Base-by-base conservation (phyloP, 1,140 invertebrate genomes). In the Frieseomelitta varia region DNA sequence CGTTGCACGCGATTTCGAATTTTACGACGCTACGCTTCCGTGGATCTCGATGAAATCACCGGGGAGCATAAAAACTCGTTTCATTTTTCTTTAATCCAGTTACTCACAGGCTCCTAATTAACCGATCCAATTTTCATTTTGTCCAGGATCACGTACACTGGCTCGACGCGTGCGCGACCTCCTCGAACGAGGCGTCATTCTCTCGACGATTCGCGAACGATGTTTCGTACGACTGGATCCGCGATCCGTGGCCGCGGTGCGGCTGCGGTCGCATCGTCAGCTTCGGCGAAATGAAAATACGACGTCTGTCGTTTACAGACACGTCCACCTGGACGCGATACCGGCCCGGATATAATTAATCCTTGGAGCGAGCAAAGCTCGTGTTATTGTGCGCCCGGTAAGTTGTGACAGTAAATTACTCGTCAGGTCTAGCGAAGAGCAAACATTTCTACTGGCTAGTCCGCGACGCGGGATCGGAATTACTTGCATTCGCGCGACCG, bases 231-330 rank as follows among this genome's bases (percentile, higher is more conserved):
- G 63, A 76, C 51, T 14, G 55, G 39, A 19, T 30, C 56, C 17
- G 72, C 61, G 72, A 51, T 55, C 53, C 34, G 53, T 34, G 79
- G 69, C 34, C 34, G 4, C 34, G 34, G 34, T 51, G 47, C 65
- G 34, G 65, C 74, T 34, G 72, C 58, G 73, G 79, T 80, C 39
- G 73, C 53, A 56, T 71, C 84, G 79, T 89, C 77, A 86, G 80
- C 30, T 72, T 21, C 55, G 51, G n/a, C 69, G 78, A 81, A 89
- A 89, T 79, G 81, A 88, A 88, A 88, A 78, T 86, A 84, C 80
- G 83, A 88, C 74, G 58, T 81, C 74, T 89, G 87, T 90, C 88
- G 75, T 81, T 89, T 89, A 84, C 88, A 90, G 87, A 61, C 74
- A 61, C 67, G 75, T 89, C 79, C 68, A 65, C 11, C 71, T 65